Evolutionary conservation across 2,113 vertebrate genomes (phyloP), one percentile per base, ranked within the genome.

Genomic region (Garra rufa): DNA sequence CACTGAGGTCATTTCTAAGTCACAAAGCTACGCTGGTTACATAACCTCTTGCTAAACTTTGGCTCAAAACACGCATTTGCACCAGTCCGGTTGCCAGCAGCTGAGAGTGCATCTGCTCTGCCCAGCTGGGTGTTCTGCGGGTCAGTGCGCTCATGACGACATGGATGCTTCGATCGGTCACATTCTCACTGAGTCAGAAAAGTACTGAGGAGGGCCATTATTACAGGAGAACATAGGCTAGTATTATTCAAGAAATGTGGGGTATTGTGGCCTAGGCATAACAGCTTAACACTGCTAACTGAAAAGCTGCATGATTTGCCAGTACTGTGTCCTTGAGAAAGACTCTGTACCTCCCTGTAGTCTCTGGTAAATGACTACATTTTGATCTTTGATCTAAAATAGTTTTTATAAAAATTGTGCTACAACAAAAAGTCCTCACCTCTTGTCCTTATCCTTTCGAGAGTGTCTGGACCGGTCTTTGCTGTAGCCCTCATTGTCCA

Each of bases 371-470:
- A 44, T 8, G 21, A 9, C 19, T n/a, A 44, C 2, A 55, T 55
- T 55, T 55, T 52, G 17, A 52, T 52, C 50, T n/a, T n/a, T n/a
- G n/a, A n/a, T n/a, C n/a, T n/a, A n/a, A n/a, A n/a, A n/a, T n/a
- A n/a, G n/a, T n/a, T n/a, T n/a, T n/a, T n/a, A n/a, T n/a, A n/a
- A n/a, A n/a, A n/a, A n/a, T n/a, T n/a, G n/a, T n/a, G n/a, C n/a
- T n/a, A n/a, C n/a, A n/a, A n/a, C n/a, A n/a, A n/a, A n/a, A n/a
- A n/a, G n/a, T n/a, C 2, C 92, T 88, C 80, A 98, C 98, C 96
- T 98, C 90, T 98, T 97, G 50, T 96, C 93, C 91, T 98, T 99
- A 63, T 99, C 98, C 78, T 99, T 99, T 15, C 97, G 93, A 84
- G 95, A 92, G 87, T 97, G 96, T 34, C 98, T 93, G 24, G 95